Evolutionary conservation across 2,113 vertebrate genomes (phyloP).

Genomic region (Zapus hudsonius): DNA sequence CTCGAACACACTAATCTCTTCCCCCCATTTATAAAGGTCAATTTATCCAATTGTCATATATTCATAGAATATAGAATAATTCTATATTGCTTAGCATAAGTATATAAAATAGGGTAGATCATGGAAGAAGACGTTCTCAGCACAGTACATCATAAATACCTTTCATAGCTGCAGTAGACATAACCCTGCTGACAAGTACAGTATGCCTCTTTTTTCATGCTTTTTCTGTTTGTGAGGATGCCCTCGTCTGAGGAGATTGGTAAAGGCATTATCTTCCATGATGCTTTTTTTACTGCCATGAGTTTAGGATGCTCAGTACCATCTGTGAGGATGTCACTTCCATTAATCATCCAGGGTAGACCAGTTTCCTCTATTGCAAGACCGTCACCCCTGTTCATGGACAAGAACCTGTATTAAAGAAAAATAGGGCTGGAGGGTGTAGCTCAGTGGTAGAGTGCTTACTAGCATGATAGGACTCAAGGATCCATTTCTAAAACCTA

Average conservation of each 20-base stretch:
- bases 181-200: not conserved
- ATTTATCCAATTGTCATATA: slow-evolving; percentile 14
- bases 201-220: not conserved
- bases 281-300: not conserved
- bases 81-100: not conserved
- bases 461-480: not conserved
- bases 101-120: not conserved
- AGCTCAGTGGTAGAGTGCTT: not conserved
- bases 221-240: not conserved
- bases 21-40: not conserved
- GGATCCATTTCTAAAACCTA: not conserved
- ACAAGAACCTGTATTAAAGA: not conserved
- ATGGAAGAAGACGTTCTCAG: not conserved
- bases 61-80: not conserved
- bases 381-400: not conserved
- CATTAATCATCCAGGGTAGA: not conserved
- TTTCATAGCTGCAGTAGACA: not conserved
- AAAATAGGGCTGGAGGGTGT: not conserved
- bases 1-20: not conserved
- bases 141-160: slow-evolving; percentile 15
- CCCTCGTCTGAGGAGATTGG: not conserved
- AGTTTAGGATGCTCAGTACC: not conserved
- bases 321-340: not conserved
- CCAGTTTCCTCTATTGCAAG: not conserved
- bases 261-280: not conserved